Base-by-base conservation (phyloP, 1,140 invertebrate species). In the Leptinotarsa undecemlineata region DNA sequence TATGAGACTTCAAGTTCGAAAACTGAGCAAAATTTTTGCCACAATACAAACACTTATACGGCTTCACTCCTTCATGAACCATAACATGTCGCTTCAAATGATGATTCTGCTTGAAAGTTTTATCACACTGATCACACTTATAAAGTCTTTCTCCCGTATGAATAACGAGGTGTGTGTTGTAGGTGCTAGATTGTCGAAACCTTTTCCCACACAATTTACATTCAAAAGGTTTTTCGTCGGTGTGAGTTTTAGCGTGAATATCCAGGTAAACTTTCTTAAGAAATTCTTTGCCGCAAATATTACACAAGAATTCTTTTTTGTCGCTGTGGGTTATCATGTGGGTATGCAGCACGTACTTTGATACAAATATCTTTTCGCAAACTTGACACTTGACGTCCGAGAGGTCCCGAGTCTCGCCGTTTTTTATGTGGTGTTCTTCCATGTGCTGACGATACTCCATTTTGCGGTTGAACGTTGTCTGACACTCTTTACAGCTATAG, bases 251-350 rank as follows among this genome's bases (percentile, higher is more conserved):
- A 76, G 87, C 87, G 80, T 89, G 88, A 85, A 88, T 88, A 4
- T 87, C 80, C 23, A 89, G 76, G 86, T 88, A 88, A 0, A 86
- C 87, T 73, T 87, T 86, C 70, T 87, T 88, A 0, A 86, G 82
- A 78, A 82, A 87, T 86, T 4, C 86, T 77, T 87, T 88, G 60
- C 85, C 86, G 75, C 88, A 89, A 20, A 87, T 78, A 5, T 83
- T 84, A 76, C 88, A 89, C 21, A 84, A 84, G 77, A 85, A 87
- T 0, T 86, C 85, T 76, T 85, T 85, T 0, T 85, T 80, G 4
- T 86, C 87, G 19, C 83, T 86, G 77, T 90, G 90, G 19, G 88
- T 87, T 83, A 88, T 86, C 84, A 89, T 87, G 79, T 91, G 90
- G 19, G 87, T 86, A 68, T 87, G 87, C 47, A 91, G 82, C 68